phyloP scores from a whole-genome alignment of 2,113 vertebrate genomes.

The Xenotilapia caudafasciata region DNA sequence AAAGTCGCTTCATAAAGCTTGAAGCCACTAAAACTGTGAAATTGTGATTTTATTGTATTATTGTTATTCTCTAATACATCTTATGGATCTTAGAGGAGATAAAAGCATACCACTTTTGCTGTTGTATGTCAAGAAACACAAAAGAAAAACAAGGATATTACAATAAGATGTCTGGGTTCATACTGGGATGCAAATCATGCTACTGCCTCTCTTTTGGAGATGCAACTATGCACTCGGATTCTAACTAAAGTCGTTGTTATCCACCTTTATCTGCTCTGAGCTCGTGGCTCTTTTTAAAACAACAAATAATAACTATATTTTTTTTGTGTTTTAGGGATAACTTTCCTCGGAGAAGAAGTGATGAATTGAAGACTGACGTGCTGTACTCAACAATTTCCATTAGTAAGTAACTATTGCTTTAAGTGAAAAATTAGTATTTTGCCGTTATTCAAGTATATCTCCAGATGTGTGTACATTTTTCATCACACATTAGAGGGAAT shows the following conservation, averaged over 20 bases:
- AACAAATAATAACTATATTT: background rate
- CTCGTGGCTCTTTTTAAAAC: background rate
- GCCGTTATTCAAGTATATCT: rapidly evolving
- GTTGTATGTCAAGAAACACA: background rate
- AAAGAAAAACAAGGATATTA: background rate
- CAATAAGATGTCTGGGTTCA: background rate
- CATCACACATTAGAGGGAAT: background rate
- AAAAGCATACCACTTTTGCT: background rate
- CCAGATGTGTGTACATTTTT: background rate
- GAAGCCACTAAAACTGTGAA: background rate
- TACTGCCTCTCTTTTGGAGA: background rate
- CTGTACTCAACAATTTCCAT: constrained; percentile 33
- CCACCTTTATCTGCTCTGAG: background rate
- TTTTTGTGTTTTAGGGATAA: constrained; percentile 77
- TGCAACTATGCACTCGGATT: background rate
- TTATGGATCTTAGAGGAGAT: background rate
- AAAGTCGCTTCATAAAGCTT: background rate
- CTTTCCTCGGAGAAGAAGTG: constrained; percentile 56
- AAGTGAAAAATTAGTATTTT: background rate
- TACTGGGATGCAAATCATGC: background rate
- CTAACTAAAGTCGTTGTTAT: background rate
- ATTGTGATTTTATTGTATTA: background rate
- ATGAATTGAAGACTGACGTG: constrained; percentile 48
- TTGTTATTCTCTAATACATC: no score
- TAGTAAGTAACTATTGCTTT: constrained; percentile 49